A percentile compares a stretch with the other conserved stretches of the same genome.
These are phyloP conservation scores for Xyliphius kryptos DNA, from an alignment of 2,113 vertebrate species.

Conservation along the genomic window DNA sequence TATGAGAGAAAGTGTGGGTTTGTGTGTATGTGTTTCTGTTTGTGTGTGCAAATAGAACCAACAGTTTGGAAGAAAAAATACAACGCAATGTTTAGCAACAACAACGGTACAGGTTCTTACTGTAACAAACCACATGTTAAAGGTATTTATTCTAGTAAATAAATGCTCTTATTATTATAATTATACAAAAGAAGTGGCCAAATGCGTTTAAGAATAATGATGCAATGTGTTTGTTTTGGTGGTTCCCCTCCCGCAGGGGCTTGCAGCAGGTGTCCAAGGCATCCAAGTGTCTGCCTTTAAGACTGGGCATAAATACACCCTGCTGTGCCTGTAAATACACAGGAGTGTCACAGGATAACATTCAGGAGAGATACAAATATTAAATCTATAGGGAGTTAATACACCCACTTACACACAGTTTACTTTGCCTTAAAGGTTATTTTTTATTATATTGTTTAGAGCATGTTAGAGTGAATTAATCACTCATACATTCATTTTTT, in stretches of 20 bases:
- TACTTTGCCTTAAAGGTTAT: neutral
- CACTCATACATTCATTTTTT: no score
- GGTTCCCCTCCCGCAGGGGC: conserved; percentile 2
- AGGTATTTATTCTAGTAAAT: neutral
- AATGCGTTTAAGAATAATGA: conserved; percentile 10
- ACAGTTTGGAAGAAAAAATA: neutral
- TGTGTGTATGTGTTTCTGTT: no score
- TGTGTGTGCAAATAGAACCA: neutral
- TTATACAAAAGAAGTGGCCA: neutral
- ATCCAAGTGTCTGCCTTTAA: conserved; percentile 1
- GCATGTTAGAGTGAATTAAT: no score
- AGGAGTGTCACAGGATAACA: conserved; percentile 7
- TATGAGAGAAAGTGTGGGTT: no score
- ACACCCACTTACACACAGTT: neutral
- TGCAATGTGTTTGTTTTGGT: conserved; percentile 33
- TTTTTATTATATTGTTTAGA: no score
- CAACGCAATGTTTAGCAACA: neutral
- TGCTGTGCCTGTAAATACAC: conserved; percentile 4
- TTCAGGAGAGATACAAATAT: neutral
- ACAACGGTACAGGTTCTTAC: neutral
- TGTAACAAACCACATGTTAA: neutral
- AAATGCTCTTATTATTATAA: neutral
- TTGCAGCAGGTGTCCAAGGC: conserved; percentile 2
- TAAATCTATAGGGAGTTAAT: neutral
- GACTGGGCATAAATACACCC: neutral